Evolutionary conservation across 2,888 invertebrate genomes (phyloP), one percentile per base, ranked within the genome.

Genomic region (Synergus itoensis): DNA sequence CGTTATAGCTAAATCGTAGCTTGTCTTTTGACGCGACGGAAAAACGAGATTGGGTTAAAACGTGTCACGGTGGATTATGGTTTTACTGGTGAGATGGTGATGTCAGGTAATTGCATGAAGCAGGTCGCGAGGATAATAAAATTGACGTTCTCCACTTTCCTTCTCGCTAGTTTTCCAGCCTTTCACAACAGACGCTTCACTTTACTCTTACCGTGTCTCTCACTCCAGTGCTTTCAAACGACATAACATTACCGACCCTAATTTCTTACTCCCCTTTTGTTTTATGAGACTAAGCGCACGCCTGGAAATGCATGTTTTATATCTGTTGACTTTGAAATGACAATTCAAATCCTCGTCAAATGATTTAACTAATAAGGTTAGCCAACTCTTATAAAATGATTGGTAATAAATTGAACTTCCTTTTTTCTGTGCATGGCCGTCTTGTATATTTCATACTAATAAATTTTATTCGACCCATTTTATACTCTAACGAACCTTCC

Each of bases 61-160:
- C 64, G 67, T 75, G 79, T 80, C 77, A 77, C 41, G 57, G 43
- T 76, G 77, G 78, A 81, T 81, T 80, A 81, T 78, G 78, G 77
- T 81, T 80, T 80, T 80, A 78, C 78, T 77, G 78, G 75, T 36
- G 43, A 75, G 62, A 60, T 75, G 67, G 57, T 77, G 77, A 43
- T 36, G 60, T 69, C n/a, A 69, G n/a, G 78, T 77, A 80, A 82
- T 82, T 79, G 79, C 73, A 79, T 79, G 45, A 82, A 82, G 73
- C 76, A 80, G 82, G 79, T 80, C 76, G 79, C 28, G 60, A 53
- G 77, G 79, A 78, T 82, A 78, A 82, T 80, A 79, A 80, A 82
- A 82, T 82, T 80, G 79, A 62, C 78, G 64, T 53, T 63, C 76
- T 53, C 43, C 60, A 76, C 65, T 79, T 82, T 80, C 79, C 53